These are phyloP conservation scores for Sweltsa coloradensis DNA, from an alignment of 1,140 invertebrate species.

Conservation along the genomic window DNA sequence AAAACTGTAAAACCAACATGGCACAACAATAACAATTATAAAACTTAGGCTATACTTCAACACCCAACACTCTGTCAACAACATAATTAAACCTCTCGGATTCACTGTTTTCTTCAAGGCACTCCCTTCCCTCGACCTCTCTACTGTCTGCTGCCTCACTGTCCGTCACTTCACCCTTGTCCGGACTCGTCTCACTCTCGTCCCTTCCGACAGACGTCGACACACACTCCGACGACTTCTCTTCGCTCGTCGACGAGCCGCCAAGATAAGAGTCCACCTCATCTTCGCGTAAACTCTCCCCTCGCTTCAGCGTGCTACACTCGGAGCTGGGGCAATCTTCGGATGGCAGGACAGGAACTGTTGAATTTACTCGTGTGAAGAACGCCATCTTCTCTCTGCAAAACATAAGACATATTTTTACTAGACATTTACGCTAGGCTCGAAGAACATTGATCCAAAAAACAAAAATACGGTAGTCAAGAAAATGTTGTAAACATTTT, in stretches of 20 bases:
- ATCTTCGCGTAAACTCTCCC: conserved; percentile 10
- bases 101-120: conserved; percentile 20
- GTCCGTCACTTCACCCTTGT: conserved; percentile 21
- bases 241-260: not conserved
- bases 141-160: conserved; percentile 17
- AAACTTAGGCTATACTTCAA: conserved; percentile 40
- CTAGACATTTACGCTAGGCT: not conserved
- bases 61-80: conserved; percentile 50
- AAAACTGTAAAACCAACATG: not conserved
- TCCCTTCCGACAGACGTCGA: not conserved
- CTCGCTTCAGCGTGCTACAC: conserved; percentile 17
- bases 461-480: not conserved
- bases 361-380: conserved; percentile 69
- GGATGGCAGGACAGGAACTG: conserved; percentile 59
- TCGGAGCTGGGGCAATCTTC: conserved; percentile 35
- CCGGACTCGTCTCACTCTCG: conserved; percentile 12
- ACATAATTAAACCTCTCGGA: conserved; percentile 51
- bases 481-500: not conserved
- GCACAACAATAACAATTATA: not conserved
- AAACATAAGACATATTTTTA: conserved; percentile 18
- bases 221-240: conserved; percentile 5
- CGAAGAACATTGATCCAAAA: not conserved
- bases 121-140: conserved; percentile 10
- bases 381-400: conserved; percentile 91
- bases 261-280: conserved; percentile 11